These are phyloP conservation scores for Acanthis flammea DNA, from an alignment of 2,797 vertebrate genomes.

Conservation along the genomic window DNA sequence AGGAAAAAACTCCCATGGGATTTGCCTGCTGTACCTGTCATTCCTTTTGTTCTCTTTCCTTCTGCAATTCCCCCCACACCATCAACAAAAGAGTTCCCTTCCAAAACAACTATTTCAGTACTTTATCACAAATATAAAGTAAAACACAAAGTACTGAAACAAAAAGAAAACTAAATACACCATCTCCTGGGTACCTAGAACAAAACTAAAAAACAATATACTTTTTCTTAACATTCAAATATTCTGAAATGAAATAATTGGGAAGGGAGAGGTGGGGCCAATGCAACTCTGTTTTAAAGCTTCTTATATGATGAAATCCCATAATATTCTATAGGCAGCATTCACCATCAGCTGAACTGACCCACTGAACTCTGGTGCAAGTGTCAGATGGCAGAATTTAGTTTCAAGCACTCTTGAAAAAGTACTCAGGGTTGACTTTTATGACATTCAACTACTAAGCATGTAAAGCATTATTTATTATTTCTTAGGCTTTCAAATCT, in stretches of 20 bases:
- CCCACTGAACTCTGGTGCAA: neutral
- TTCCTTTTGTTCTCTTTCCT: neutral
- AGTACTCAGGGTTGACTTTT: neutral
- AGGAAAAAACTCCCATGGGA: neutral
- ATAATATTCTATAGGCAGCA: neutral
- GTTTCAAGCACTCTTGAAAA: neutral
- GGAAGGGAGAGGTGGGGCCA: neutral
- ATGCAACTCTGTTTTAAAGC: neutral
- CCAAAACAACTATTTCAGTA: neutral
- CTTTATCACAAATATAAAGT: neutral
- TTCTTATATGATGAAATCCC: neutral
- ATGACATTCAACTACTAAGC: neutral
- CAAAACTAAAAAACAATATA: neutral
- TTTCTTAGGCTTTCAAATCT: neutral
- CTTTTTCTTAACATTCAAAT: neutral
- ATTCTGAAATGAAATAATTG: neutral
- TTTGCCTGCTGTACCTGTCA: neutral
- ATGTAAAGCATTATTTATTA: constrained; percentile 9
- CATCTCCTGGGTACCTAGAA: neutral
- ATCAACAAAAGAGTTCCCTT: neutral
- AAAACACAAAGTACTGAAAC: neutral
- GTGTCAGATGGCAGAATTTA: neutral
- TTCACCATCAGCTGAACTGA: neutral
- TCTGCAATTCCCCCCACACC: neutral
- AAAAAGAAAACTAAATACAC: neutral